Percentiles rank a stretch among this genome's conserved stretches.
phyloP scores from a whole-genome alignment of 2,113 vertebrate genomes.

The Talpa occidentalis region DNA sequence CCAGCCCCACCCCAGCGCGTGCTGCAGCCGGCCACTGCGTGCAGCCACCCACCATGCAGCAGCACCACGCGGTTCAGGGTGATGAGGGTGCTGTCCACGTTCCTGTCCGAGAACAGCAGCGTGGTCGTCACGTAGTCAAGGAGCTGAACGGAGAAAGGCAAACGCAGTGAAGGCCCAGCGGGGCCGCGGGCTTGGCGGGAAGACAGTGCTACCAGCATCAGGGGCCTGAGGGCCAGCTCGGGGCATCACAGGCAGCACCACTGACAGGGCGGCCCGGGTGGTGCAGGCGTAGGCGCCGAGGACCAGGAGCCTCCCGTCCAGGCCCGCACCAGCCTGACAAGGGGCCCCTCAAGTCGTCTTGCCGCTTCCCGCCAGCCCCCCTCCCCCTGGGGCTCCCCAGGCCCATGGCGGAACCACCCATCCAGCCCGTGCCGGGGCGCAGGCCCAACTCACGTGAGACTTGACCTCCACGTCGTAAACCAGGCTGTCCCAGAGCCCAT shows the following conservation, averaged over 20 bases:
- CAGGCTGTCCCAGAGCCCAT: slow-evolving; percentile 98
- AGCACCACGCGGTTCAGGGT: slow-evolving; percentile 98
- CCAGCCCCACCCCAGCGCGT: too few relatives aligned
- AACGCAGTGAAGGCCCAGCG: background rate
- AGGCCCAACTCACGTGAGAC: slow-evolving; percentile 89
- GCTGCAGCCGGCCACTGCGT: too few relatives aligned
- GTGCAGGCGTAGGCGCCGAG: background rate
- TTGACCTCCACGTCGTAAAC: slow-evolving; percentile 95
- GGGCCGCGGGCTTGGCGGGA: background rate
- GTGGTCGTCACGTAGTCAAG: slow-evolving; percentile 96
- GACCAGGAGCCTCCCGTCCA: background rate
- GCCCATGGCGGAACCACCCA: too few relatives aligned
- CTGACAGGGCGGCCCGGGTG: too few relatives aligned
- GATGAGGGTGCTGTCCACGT: slow-evolving; percentile 95
- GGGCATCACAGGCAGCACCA: too few relatives aligned
- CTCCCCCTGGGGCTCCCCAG: too few relatives aligned
- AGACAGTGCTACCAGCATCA: background rate
- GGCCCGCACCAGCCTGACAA: too few relatives aligned
- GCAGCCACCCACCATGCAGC: slow-evolving; percentile 92
- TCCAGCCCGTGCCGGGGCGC: too few relatives aligned
- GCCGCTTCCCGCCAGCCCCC: too few relatives aligned
- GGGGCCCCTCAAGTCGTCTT: too few relatives aligned
- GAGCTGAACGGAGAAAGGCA: slow-evolving; percentile 84
- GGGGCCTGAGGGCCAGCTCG: background rate
- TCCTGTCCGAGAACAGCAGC: slow-evolving; percentile 96